A percentile compares a stretch with the other conserved stretches of the same genome.
Evolutionary conservation across 2,113 vertebrate species (phyloP).

Genomic region (Hipposideros armiger): DNA sequence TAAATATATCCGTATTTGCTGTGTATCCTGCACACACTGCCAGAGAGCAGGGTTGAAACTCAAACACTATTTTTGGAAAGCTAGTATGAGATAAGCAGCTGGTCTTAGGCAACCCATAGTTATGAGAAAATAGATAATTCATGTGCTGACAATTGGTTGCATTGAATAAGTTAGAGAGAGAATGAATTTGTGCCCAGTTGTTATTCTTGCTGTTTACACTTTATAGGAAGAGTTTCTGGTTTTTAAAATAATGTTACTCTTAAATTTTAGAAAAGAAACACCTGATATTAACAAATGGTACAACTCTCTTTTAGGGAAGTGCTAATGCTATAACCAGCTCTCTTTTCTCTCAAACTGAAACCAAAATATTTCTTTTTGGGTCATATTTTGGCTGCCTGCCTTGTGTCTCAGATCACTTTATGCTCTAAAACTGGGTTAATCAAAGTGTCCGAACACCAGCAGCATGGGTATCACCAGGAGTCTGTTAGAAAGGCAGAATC

Average conservation of each 20-base stretch:
- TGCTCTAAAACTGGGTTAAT: not conserved
- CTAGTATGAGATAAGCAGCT: not conserved
- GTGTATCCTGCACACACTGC: not conserved
- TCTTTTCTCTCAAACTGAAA: not conserved
- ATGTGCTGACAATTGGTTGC: not conserved
- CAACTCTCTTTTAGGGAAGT: not conserved
- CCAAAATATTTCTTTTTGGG: accelerated
- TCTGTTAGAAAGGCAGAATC: not conserved
- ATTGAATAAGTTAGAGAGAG: not conserved
- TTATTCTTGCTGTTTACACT: not conserved
- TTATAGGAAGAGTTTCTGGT: not conserved
- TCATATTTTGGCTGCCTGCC: not conserved
- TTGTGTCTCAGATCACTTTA: not conserved
- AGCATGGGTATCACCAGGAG: not conserved
- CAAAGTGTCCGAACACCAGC: not conserved
- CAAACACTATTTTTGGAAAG: not conserved
- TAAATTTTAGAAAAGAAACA: not conserved
- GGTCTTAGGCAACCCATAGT: constrained; percentile 25
- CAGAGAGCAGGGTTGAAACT: not conserved
- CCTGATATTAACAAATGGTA: not conserved
- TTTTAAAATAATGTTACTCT: constrained; percentile 18
- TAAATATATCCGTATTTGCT: not conserved
- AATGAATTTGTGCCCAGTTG: not conserved
- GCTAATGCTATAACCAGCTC: not conserved
- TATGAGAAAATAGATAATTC: constrained; percentile 3